Evolutionary conservation across 2,113 vertebrate species (phyloP).

Genomic region (Carettochelys insculpta): DNA sequence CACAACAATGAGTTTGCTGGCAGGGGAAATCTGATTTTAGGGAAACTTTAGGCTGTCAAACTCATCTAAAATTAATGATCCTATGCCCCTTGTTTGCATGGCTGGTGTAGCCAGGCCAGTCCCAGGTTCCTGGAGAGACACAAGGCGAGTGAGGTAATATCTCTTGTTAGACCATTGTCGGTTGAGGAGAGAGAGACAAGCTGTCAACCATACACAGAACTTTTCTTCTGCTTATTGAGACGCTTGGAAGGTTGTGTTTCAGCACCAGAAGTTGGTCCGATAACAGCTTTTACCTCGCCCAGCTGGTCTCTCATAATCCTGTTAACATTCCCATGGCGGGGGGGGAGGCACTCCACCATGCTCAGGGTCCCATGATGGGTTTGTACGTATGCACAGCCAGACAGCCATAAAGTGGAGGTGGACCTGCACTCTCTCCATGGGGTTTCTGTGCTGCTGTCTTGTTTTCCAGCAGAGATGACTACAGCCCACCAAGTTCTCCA

Average conservation of each 20-base stretch:
- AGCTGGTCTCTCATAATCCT: not conserved
- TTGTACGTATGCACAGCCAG: not conserved
- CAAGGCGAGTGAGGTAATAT: not conserved
- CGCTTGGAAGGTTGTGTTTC: not conserved
- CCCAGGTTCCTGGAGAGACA: not conserved
- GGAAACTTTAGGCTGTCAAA: not conserved
- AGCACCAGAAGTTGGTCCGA: not conserved
- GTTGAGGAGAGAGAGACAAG: not conserved
- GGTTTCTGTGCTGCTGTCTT: not conserved
- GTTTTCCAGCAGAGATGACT: not conserved
- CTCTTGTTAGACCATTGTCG: not conserved
- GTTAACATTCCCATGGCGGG: not conserved
- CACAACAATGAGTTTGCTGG: too few species aligned
- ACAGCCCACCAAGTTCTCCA: not conserved
- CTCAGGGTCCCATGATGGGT: not conserved
- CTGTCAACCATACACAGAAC: not conserved
- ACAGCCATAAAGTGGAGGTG: not conserved
- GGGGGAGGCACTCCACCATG: not conserved
- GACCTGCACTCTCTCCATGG: not conserved
- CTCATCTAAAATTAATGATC: not conserved
- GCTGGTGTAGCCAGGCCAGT: too few species aligned
- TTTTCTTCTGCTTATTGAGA: not conserved
- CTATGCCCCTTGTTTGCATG: not conserved
- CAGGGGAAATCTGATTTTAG: not conserved
- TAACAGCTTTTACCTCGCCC: not conserved